Percentiles rank a stretch among this genome's conserved stretches.
These are phyloP conservation scores for Oxyruncus cristatus DNA, from an alignment of 2,113 vertebrate genomes.

Conservation along the genomic window DNA sequence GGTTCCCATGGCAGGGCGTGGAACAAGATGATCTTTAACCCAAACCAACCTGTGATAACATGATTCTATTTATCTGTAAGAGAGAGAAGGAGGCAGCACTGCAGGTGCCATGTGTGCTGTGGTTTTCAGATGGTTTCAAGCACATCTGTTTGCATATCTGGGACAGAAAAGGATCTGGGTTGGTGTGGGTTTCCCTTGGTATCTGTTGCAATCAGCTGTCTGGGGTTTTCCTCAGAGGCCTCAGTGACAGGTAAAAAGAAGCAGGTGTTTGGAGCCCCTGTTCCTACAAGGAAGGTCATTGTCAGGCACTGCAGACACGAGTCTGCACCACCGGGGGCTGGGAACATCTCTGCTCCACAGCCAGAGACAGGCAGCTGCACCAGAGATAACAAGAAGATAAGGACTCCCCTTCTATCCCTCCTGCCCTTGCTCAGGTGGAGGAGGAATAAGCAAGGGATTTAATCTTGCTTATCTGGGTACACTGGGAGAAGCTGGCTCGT, in stretches of 20 bases:
- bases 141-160: background rate
- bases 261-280: background rate
- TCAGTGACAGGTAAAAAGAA: background rate
- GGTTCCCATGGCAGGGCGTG: background rate
- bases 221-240: background rate
- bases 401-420: background rate
- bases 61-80: background rate
- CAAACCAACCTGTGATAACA: background rate
- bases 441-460: background rate
- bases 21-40: background rate
- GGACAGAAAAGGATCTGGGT: background rate
- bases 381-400: conserved; percentile 1
- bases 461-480: conserved; percentile 21
- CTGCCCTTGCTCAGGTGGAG: background rate
- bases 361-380: background rate
- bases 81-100: background rate
- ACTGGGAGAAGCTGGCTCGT: background rate
- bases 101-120: rapidly evolving
- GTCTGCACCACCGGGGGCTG: background rate
- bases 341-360: background rate
- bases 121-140: background rate
- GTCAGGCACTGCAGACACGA: background rate
- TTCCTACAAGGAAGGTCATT: conserved; percentile 5
- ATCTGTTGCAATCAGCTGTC: background rate
- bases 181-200: background rate